Percentiles rank a stretch among this genome's conserved stretches.
phyloP scores from a whole-genome alignment of 2,113 vertebrate species.

The Hippocampus guttulatus region DNA sequence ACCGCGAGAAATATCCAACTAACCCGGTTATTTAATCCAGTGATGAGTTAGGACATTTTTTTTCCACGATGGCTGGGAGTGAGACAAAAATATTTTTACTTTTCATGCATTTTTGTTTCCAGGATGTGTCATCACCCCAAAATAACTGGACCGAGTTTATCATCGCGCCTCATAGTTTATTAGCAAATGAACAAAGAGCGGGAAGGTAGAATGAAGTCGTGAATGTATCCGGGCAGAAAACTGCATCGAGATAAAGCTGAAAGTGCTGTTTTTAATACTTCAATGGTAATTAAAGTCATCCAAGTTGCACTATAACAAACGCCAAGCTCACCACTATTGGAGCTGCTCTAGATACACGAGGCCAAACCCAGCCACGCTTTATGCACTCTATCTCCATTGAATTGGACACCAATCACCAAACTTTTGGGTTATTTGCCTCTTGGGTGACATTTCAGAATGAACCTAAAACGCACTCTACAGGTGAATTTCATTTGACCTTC shows the following conservation, averaged over 20 bases:
- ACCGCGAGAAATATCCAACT: constrained; percentile 54
- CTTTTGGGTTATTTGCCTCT: background rate
- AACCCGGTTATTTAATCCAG: constrained; percentile 49
- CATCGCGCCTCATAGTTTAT: constrained; percentile 19
- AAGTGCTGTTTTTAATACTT: background rate
- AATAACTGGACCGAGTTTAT: constrained; percentile 18
- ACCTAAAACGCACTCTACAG: background rate
- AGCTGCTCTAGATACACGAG: background rate
- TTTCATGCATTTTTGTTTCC: constrained; percentile 29
- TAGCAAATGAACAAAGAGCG: constrained; percentile 9
- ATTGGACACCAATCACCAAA: background rate
- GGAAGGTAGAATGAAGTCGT: constrained; percentile 15
- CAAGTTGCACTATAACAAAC: background rate
- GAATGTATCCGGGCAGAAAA: constrained; percentile 3
- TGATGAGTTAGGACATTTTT: constrained; percentile 13
- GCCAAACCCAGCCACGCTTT: background rate
- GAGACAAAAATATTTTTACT: constrained; percentile 33
- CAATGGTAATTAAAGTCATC: constrained; percentile 14
- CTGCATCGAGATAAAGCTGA: constrained; percentile 14
- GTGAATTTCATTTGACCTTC: too few species aligned
- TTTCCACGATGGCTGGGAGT: background rate
- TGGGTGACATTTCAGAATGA: background rate
- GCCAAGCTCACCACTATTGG: background rate
- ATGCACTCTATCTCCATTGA: background rate
- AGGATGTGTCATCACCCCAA: constrained; percentile 40